Conservation (phyloP, 2,797 vertebrate genomes). For the Sebastes dallii region DNA sequence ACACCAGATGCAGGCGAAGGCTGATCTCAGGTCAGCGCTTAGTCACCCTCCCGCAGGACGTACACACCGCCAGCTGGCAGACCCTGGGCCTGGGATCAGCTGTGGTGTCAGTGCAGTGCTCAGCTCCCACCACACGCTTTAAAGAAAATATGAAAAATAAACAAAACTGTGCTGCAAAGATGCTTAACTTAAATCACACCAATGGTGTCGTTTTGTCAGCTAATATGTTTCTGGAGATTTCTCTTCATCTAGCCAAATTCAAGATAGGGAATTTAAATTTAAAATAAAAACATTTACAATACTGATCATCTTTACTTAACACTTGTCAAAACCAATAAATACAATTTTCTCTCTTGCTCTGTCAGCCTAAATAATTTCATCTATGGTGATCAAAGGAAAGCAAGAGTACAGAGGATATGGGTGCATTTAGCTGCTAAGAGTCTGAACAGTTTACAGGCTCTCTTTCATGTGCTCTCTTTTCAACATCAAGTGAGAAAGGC, state of each 20-base stretch:
- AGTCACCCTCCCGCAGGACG: constrained; percentile 86
- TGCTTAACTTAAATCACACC: constrained; percentile 67
- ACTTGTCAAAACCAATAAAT: constrained; percentile 30
- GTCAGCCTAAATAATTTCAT: constrained; percentile 32
- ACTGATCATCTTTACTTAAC: constrained; percentile 32
- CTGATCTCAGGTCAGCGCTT: constrained; percentile 86
- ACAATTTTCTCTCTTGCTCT: constrained; percentile 9
- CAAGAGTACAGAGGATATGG: constrained; percentile 17
- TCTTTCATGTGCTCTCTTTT: constrained; percentile 54
- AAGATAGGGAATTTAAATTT: constrained; percentile 48
- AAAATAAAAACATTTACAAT: constrained; percentile 48
- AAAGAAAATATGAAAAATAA: constrained; percentile 87
- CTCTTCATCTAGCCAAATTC: constrained; percentile 68
- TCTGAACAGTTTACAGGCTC: not conserved
- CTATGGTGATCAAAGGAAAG: constrained; percentile 39
- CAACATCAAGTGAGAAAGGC: not conserved
- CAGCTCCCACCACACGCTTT: constrained; percentile 86
- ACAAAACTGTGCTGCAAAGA: constrained; percentile 82
- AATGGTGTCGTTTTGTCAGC: constrained; percentile 67
- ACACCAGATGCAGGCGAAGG: constrained; percentile 82
- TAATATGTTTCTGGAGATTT: constrained; percentile 32
- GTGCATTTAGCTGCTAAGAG: constrained; percentile 25
- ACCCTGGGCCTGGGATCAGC: constrained; percentile 84
- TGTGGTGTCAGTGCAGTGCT: constrained; percentile 82
- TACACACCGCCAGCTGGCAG: constrained; percentile 84